These are phyloP conservation scores for Colletes latitarsis DNA, from an alignment of 1,140 invertebrate species.

Conservation along the genomic window DNA sequence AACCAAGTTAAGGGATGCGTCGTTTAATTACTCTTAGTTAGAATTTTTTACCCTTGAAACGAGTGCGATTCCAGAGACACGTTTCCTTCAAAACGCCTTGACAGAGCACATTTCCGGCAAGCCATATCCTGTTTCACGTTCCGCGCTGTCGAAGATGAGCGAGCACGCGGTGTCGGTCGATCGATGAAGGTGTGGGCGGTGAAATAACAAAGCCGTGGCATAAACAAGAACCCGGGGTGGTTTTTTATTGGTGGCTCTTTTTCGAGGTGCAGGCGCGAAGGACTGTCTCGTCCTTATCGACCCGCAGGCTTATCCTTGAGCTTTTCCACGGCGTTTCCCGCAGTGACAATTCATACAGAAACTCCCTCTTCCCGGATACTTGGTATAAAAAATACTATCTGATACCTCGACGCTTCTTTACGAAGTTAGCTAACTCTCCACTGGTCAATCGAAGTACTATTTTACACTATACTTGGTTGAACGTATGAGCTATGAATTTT, in stretches of 20 bases:
- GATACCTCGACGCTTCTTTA: neutral
- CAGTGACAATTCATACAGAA: constrained; percentile 14
- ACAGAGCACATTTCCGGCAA: constrained; percentile 11
- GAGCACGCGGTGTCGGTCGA: constrained; percentile 40
- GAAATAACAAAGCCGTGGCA: constrained; percentile 51
- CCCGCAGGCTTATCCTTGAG: constrained; percentile 35
- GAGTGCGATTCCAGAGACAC: neutral
- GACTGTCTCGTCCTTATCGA: constrained; percentile 59
- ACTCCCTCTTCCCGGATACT: neutral
- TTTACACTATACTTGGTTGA: no score
- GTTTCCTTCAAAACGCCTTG: neutral
- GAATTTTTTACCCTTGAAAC: neutral
- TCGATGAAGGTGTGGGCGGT: constrained; percentile 64
- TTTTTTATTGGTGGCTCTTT: constrained; percentile 57
- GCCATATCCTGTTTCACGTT: constrained; percentile 29
- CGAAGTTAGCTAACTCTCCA: neutral
- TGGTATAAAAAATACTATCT: neutral
- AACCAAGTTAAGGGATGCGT: neutral
- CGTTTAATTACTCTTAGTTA: neutral
- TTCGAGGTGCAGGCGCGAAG: constrained; percentile 55
- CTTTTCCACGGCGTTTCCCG: constrained; percentile 15
- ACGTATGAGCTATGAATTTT: no score
- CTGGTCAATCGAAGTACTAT: no score
- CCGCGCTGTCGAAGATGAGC: constrained; percentile 59
- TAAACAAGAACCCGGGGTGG: constrained; percentile 54